phyloP scores from a whole-genome alignment of 2,113 vertebrate species.

The Oncorhynchus mykiss region DNA sequence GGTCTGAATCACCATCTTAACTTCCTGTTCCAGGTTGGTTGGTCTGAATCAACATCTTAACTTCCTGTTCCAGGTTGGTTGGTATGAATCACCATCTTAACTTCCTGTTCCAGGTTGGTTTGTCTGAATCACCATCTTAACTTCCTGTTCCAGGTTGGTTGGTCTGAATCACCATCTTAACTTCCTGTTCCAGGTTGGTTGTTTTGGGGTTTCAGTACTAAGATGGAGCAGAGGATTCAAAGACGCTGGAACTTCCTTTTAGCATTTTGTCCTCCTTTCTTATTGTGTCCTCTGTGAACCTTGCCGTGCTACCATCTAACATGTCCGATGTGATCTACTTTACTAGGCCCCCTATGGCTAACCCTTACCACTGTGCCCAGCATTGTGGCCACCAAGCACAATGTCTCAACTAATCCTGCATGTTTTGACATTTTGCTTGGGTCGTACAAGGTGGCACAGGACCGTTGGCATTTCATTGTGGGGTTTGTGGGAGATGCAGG shows the following conservation, averaged over 20 bases:
- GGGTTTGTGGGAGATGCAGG: background rate
- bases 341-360: constrained; percentile 61
- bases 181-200: background rate
- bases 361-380: constrained; percentile 42
- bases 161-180: too few relatives aligned
- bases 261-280: constrained; percentile 33
- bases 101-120: too few relatives aligned
- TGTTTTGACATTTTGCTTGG: background rate
- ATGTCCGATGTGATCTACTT: constrained; percentile 61
- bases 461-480: background rate
- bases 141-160: too few relatives aligned
- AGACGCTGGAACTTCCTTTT: constrained; percentile 59
- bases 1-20: too few relatives aligned
- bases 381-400: constrained; percentile 58
- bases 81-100: too few relatives aligned
- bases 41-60: too few relatives aligned
- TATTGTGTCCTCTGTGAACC: background rate
- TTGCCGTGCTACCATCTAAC: constrained; percentile 4
- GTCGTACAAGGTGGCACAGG: background rate
- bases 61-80: too few relatives aligned
- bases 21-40: too few relatives aligned
- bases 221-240: constrained; percentile 17
- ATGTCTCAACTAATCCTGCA: constrained; percentile 62
- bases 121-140: too few relatives aligned
- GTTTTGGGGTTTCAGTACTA: constrained; percentile 9